Evolutionary conservation across 2,888 invertebrate species (phyloP), one percentile per base, ranked within the genome.

Genomic region (Drosophila rubida): DNA sequence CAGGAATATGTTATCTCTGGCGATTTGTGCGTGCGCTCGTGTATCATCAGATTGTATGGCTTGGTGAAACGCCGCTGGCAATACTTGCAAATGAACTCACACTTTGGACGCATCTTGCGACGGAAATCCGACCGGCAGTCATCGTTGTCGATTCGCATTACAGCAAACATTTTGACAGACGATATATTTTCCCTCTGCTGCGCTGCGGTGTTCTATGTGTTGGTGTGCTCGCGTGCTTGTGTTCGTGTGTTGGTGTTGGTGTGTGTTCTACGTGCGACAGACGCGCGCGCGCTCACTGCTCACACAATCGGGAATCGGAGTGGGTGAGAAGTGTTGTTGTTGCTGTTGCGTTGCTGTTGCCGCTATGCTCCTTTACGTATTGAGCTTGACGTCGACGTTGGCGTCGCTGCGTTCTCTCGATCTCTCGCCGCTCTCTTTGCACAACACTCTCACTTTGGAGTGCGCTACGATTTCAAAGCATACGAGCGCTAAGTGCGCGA

Each of bases 71-170:
- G 95, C 91, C 99, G 95, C 93, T 97, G 97, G 94, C 99, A 99
- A 94, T 96, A 99, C 93, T 97, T 97, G 95, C 99, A 99, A 92
- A 99, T 97, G 93, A 97, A 99, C 93, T 99, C 98, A 94, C 98
- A 98, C 94, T 98, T 98, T 90, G 96, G 95, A 92, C 97, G 94
- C 95, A 96, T 96, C 93, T 96, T 96, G 93, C 96, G 95, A 93
- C 96, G 94, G 94, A 96, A 96, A 94, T 96, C 96, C 93, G 96
- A 94, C 93, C 95, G 94, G 94, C 96, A 95, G 93, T 96, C 96
- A 94, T 96, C 96, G 93, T 94, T 94, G 94, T 96, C 96, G 93
- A 96, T 95, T 94, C 96, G 95, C 96, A 96, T 96, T 94, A 96
- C 95, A 93, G 96, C 96, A 94, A 96, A 96, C 96, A 96, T 96